Evolutionary conservation across 2,888 invertebrate genomes (phyloP).

Genomic region (Nymphalis urticae): DNA sequence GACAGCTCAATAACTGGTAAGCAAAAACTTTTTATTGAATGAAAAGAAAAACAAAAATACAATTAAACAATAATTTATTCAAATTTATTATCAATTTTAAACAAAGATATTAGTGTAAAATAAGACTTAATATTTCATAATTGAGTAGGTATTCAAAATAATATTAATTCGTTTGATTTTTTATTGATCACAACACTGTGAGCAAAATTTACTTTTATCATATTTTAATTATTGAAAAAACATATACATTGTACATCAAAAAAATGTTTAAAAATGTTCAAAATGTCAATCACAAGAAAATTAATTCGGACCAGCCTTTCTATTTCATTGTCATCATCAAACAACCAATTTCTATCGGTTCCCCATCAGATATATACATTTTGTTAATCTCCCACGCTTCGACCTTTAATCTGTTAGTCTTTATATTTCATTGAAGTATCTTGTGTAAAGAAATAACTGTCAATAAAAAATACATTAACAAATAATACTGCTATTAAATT

Average conservation of each 20-base stretch:
- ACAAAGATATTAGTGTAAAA: conserved; percentile 37
- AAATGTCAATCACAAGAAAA: conserved; percentile 20
- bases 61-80: conserved; percentile 44
- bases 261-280: conserved; percentile 11
- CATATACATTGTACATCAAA: background rate
- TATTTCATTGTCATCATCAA: conserved; percentile 25
- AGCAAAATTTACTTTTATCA: conserved; percentile 12
- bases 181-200: conserved; percentile 30
- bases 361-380: conserved; percentile 6
- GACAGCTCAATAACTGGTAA: no score
- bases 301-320: conserved; percentile 22
- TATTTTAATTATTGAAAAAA: background rate
- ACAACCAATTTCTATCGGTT: conserved; percentile 15
- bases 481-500: conserved; percentile 7
- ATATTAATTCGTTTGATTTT: conserved; percentile 27
- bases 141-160: conserved; percentile 25
- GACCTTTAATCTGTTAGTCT: background rate
- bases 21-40: background rate
- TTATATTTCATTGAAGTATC: background rate
- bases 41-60: conserved; percentile 30
- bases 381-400: background rate
- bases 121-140: conserved; percentile 33
- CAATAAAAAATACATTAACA: background rate
- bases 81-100: conserved; percentile 39
- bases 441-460: background rate